phyloP scores from a whole-genome alignment of 2,113 vertebrate genomes.

The Corythaixoides concolor region DNA sequence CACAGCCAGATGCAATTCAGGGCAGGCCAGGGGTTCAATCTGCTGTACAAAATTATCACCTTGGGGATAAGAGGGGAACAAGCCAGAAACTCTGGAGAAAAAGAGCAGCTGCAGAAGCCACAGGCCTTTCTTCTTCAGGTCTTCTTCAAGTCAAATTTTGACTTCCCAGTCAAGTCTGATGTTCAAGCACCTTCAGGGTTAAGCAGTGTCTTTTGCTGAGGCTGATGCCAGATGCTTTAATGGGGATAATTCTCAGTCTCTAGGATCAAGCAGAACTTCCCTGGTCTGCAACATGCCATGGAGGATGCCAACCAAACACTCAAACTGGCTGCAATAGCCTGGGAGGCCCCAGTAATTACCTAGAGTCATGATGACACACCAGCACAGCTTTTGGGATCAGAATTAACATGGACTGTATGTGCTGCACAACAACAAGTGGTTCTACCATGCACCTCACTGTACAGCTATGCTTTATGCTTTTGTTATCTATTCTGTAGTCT shows the following conservation, averaged over 20 bases:
- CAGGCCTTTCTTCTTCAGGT: not conserved
- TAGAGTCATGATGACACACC: not conserved
- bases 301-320: not conserved
- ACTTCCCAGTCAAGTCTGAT: not conserved
- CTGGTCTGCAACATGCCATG: accelerated
- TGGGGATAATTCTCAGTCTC: not conserved
- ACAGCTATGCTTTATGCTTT: not conserved
- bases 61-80: not conserved
- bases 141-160: not conserved
- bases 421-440: not conserved
- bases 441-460: not conserved
- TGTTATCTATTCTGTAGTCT: not conserved
- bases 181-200: not conserved
- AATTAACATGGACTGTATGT: not conserved
- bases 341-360: not conserved
- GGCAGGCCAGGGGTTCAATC: not conserved
- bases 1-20: not conserved
- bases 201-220: not conserved
- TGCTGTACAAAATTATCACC: not conserved
- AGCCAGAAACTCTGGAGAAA: not conserved
- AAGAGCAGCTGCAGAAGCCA: not conserved
- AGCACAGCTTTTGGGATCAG: not conserved
- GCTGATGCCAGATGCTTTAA: not conserved
- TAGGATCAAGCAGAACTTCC: not conserved
- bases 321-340: not conserved